phyloP scores from a whole-genome alignment of 2,797 vertebrate species.

The Helicolenus hilgendorfi region DNA sequence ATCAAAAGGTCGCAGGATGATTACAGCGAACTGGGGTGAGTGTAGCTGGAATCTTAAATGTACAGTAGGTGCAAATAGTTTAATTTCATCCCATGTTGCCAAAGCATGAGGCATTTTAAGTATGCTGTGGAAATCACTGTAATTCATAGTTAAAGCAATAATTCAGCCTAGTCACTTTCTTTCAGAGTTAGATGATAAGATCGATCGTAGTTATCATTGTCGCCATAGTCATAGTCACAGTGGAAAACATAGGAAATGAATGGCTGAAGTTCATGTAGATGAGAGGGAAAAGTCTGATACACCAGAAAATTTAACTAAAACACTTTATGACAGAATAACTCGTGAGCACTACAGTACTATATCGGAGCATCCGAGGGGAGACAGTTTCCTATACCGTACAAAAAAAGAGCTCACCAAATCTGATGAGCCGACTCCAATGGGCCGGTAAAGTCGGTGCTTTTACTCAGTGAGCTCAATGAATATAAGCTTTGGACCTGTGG shows the following conservation, averaged over 20 bases:
- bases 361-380: neutral
- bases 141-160: neutral
- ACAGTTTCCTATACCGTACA: neutral
- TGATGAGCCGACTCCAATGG: conserved; percentile 27
- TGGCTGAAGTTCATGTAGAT: neutral
- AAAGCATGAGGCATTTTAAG: neutral
- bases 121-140: neutral
- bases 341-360: neutral
- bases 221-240: neutral
- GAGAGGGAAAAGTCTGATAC: neutral
- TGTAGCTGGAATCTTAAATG: neutral
- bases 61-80: neutral
- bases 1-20: conserved; percentile 2
- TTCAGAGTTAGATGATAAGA: neutral
- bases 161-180: neutral
- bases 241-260: neutral
- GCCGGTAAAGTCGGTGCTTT: conserved; percentile 16
- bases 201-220: neutral
- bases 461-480: conserved; percentile 34
- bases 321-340: neutral
- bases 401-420: conserved; percentile 26
- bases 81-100: neutral
- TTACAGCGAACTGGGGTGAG: neutral
- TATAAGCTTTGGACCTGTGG: conserved; percentile 32
- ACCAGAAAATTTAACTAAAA: neutral